Evolutionary conservation across 2,888 invertebrate species (phyloP), one percentile per base, ranked within the genome.

Genomic region (Eristalis intricaria): DNA sequence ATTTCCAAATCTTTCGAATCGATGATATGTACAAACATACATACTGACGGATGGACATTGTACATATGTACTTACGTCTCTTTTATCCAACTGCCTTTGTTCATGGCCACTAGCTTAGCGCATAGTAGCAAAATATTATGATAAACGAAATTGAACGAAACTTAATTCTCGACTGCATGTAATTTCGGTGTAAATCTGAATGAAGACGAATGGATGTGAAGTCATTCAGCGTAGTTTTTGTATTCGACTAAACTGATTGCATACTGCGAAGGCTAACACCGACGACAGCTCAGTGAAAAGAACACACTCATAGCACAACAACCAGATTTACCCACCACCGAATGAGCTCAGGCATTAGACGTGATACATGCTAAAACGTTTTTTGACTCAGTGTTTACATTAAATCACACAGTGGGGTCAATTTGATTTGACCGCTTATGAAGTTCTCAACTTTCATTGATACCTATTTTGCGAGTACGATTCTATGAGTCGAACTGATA

Each of bases 311-410:
- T 65, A 65, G 82, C 19, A 35, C 64, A 23, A 60, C 82, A 78
- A 82, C 61, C 65, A 82, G 77, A 74, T 86, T 82, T 82, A 82
- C 78, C 69, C 50, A 82, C 69, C 74, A 74, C 5, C 50, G 19
- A 63, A 71, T 61, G 22, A 69, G 70, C 56, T 76, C 71, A 80
- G 68, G 64, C 76, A 79, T 74, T 74, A 60, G 70, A 70, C 63
- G 58, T 58, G 63, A 64, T 66, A 68, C 40, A 66, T 58, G 65
- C 68, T 63, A 19, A 63, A 68, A 38, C 60, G 73, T 64, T 69
- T n/a, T 26, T 77, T 82, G 60, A 73, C 64, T 63, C 50, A 77
- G 73, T 73, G 60, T 81, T 63, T 81, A 61, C 64, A 58, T 82
- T 8, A 8, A 23, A 32, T 22, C 26, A 23, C 15, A 22, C 86